Base-by-base conservation (phyloP, 2,113 vertebrate species). In the Lepisosteus osseus region DNA sequence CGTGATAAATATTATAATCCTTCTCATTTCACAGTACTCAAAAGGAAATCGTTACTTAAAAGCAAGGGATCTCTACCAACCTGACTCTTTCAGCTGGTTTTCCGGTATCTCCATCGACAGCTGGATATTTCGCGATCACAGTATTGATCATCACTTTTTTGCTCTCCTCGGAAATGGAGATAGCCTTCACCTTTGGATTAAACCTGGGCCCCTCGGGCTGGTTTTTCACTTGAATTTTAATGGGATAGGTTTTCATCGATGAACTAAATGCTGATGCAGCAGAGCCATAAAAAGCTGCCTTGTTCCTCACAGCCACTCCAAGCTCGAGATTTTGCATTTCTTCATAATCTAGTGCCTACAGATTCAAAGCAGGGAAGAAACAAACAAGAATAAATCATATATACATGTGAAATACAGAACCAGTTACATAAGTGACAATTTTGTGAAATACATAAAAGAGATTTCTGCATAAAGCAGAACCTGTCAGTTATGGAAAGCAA, bases 281-380 rank as follows among this genome's bases (percentile, higher is more conserved):
- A 29, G 29, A 29, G 29, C 29, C 29, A 29, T 29, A 2, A 29
- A 29, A 29, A 29, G 29, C 29, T 29, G 29, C 29, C 29, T 29
- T 89, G 3, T 99, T 99, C 75, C 82, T 82, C 62, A 98, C 94
- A 6, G 78, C 82, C 40, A 98, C 83, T 3, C 72, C 62, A 68
- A 99, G 81, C 5, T 91, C 75, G 9, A 95, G 54, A 55, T 62
- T 76, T 67, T 89, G 88, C 1, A 91, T 43, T 40, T 92, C 77
- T 82, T 99, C 97, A 67, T 94, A 98, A 87, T 98, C 92, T 72
- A 94, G 76, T 76, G 82, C 79, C 95, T 97, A 80, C 79, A 77
- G 82, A 81, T 55, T 29, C 29, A 29, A 29, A 29, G 29, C 15
- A n/a, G 54, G 82, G 72, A 54, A 77, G 76, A 15, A 75, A 72